A percentile compares a stretch with the other conserved stretches of the same genome.
Evolutionary conservation across 1,140 invertebrate species (phyloP).

Genomic region (Eumeta japonica): DNA sequence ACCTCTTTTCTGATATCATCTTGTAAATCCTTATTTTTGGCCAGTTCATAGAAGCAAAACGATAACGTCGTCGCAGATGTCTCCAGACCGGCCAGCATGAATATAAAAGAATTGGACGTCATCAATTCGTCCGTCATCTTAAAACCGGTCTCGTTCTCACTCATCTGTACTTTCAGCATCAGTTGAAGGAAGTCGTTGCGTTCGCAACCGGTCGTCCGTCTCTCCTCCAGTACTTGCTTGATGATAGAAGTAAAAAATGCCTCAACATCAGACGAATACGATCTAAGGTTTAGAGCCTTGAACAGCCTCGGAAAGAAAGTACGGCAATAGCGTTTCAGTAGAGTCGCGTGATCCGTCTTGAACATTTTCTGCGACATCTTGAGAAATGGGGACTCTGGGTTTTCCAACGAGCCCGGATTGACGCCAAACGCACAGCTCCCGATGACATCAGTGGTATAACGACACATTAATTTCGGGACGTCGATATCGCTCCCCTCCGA

Average conservation of each 20-base stretch:
- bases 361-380: conserved; percentile 49
- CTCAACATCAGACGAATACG: conserved; percentile 38
- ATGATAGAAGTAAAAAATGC: conserved; percentile 42
- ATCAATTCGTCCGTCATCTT: conserved; percentile 46
- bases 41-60: conserved; percentile 57
- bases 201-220: conserved; percentile 25
- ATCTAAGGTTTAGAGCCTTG: conserved; percentile 40
- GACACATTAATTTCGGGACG: conserved; percentile 33
- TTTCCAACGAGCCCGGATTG: conserved; percentile 36
- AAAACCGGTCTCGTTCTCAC: conserved; percentile 27
- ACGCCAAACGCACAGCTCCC: conserved; percentile 50
- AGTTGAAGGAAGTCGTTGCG: conserved; percentile 44
- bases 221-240: conserved; percentile 36
- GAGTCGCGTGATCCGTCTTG: conserved; percentile 28
- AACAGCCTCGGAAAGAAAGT: conserved; percentile 42
- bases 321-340: conserved; percentile 44
- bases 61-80: conserved; percentile 59
- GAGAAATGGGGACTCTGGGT: conserved; percentile 41
- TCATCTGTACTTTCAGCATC: conserved; percentile 43
- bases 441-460: conserved; percentile 48
- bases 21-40: conserved; percentile 58
- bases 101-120: conserved; percentile 56
- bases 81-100: conserved; percentile 62
- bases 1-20: conserved; percentile 58
- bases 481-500: conserved; percentile 24